Percentiles rank a stretch among this genome's conserved stretches.
These are phyloP conservation scores for Eupristina koningsbergeri DNA, from an alignment of 1,140 invertebrate genomes.

Conservation along the genomic window DNA sequence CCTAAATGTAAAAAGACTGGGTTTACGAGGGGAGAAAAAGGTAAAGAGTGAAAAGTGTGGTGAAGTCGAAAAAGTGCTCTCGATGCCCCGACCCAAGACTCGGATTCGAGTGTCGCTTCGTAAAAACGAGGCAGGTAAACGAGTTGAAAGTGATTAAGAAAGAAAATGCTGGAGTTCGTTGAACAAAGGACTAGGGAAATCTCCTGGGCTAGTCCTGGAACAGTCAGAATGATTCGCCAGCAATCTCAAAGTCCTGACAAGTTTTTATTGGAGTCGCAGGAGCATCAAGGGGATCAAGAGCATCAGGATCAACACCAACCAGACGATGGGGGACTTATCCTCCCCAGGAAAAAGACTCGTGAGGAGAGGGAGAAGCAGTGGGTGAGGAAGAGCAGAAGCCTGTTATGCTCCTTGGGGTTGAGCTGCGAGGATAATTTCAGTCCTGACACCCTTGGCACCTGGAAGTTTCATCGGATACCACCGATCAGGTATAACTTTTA, in stretches of 20 bases:
- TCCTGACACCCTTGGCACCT: conserved; percentile 66
- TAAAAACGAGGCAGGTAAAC: too few relatives aligned
- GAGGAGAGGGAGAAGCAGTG: conserved; percentile 10
- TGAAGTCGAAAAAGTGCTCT: too few relatives aligned
- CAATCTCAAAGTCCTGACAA: background rate
- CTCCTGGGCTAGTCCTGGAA: too few relatives aligned
- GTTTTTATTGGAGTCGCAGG: background rate
- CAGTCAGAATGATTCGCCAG: background rate
- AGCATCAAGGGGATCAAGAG: background rate
- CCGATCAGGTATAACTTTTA: conserved; percentile 59
- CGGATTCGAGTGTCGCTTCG: too few relatives aligned
- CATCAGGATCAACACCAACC: background rate
- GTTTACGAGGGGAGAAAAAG: too few relatives aligned
- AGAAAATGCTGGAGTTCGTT: too few relatives aligned
- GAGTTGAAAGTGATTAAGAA: too few relatives aligned
- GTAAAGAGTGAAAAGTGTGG: too few relatives aligned
- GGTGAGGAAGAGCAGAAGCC: conserved; percentile 39
- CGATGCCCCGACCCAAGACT: too few relatives aligned
- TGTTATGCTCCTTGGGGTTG: conserved; percentile 64
- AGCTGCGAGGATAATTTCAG: conserved; percentile 63
- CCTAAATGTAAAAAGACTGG: too few relatives aligned
- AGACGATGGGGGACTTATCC: background rate
- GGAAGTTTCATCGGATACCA: conserved; percentile 66
- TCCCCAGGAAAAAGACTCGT: conserved; percentile 51
- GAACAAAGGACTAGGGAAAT: too few relatives aligned